A percentile compares a stretch with the other conserved stretches of the same genome.
Evolutionary conservation across 2,113 vertebrate genomes (phyloP).

Genomic region (Piaya cayana): DNA sequence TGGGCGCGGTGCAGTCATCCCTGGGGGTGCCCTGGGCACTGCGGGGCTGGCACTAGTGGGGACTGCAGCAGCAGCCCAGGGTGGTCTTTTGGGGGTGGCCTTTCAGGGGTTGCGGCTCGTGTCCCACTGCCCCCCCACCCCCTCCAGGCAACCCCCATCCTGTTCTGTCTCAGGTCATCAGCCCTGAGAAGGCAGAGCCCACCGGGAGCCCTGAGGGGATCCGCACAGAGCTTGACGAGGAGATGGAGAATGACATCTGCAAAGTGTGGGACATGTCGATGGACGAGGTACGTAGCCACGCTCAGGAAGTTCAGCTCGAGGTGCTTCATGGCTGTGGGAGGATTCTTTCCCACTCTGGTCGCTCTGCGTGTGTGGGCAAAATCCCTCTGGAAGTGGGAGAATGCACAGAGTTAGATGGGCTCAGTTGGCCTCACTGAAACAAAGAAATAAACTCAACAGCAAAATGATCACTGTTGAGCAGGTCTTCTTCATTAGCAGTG

Average conservation of each 20-base stretch:
- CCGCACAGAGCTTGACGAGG: slow-evolving; percentile 82
- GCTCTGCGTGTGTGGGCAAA: rapidly evolving
- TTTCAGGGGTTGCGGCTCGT: no score
- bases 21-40: no score
- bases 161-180: slow-evolving; percentile 77
- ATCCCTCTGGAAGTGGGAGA: neutral
- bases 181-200: slow-evolving; percentile 68
- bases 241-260: slow-evolving; percentile 92
- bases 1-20: no score
- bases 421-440: neutral
- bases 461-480: no score
- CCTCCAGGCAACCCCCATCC: no score
- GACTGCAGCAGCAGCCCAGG: no score
- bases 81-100: no score
- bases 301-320: rapidly evolving
- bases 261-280: slow-evolving; percentile 99
- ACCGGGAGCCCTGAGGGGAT: slow-evolving; percentile 35
- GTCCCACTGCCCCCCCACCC: no score
- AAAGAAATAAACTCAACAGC: no score
- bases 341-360: neutral
- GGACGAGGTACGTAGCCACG: slow-evolving; percentile 83
- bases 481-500: no score
- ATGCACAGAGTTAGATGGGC: rapidly evolving
- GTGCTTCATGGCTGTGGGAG: neutral
- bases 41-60: no score